Conservation (phyloP, 2,888 invertebrate genomes). For the Ectemnius cavifrons region DNA sequence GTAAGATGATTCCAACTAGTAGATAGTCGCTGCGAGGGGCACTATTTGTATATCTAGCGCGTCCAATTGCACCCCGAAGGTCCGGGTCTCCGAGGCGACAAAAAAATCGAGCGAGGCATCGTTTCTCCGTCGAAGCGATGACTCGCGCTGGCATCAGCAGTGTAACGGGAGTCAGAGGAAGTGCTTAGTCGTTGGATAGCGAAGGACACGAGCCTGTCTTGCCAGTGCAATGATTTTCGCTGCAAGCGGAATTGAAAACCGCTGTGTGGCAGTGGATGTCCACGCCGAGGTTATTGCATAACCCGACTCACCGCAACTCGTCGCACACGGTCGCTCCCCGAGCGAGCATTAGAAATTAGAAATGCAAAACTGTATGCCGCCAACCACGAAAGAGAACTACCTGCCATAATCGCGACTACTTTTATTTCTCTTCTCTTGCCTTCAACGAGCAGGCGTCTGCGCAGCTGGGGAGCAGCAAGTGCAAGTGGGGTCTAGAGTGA, state of each 20-base stretch:
- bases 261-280: slow-evolving; percentile 2
- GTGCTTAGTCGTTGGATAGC: slow-evolving; percentile 6
- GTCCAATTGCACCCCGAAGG: too few species aligned
- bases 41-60: too few species aligned
- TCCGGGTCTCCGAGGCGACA: too few species aligned
- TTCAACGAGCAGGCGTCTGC: too few species aligned
- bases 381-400: slow-evolving; percentile 21
- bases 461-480: not conserved
- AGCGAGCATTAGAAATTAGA: slow-evolving; percentile 41
- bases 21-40: too few species aligned
- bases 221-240: slow-evolving; percentile 13
- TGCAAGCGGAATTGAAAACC: slow-evolving; percentile 22
- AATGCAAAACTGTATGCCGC: slow-evolving; percentile 35
- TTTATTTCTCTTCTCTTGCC: not conserved
- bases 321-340: not conserved
- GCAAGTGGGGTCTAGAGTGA: not conserved
- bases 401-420: not conserved
- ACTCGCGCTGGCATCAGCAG: not conserved
- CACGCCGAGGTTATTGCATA: slow-evolving; percentile 26
- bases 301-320: slow-evolving; percentile 8
- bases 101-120: not conserved
- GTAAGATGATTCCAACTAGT: too few species aligned
- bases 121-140: too few species aligned
- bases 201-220: not conserved
- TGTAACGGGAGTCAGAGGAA: slow-evolving; percentile 1